These are phyloP conservation scores for Characodon lateralis DNA, from an alignment of 2,797 vertebrate species.

Conservation along the genomic window DNA sequence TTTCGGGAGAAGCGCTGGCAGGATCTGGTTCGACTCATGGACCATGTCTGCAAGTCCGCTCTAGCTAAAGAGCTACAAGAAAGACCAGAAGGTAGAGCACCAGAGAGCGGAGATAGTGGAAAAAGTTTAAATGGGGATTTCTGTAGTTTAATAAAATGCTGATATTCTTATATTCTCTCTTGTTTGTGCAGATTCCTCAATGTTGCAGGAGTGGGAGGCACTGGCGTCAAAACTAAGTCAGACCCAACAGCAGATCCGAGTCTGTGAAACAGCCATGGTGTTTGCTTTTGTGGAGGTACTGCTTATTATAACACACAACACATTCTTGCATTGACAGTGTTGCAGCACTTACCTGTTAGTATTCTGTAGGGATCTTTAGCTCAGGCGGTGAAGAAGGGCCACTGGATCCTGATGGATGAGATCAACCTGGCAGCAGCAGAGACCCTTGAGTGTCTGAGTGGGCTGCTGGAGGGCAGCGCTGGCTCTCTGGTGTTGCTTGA, in stretches of 20 bases:
- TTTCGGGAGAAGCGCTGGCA: constrained; percentile 94
- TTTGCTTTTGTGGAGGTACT: constrained; percentile 97
- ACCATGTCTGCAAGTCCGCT: constrained; percentile 93
- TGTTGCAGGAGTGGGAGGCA: constrained; percentile 91
- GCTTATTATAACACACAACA: not conserved
- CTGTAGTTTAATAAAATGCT: not conserved
- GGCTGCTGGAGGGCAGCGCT: constrained; percentile 90
- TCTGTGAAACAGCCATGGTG: constrained; percentile 90
- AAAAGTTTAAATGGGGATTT: no score
- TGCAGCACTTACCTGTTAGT: constrained; percentile 17
- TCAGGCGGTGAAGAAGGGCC: constrained; percentile 93
- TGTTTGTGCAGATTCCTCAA: constrained; percentile 59
- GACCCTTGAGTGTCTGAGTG: constrained; percentile 94
- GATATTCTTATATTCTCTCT: not conserved
- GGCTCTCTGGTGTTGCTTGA: constrained; percentile 93
- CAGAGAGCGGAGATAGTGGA: not conserved
- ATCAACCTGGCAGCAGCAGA: constrained; percentile 97
- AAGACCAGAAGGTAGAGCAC: constrained; percentile 73
- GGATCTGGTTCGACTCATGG: constrained; percentile 94
- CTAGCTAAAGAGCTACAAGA: constrained; percentile 84
- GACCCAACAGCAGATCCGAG: constrained; percentile 93
- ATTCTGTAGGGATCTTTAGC: constrained; percentile 89
- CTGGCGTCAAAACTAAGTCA: constrained; percentile 89
- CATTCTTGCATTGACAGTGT: no score
- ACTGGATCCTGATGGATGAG: constrained; percentile 97